Evolutionary conservation across 1,140 invertebrate genomes (phyloP), one percentile per base, ranked within the genome.

Genomic region (Patella vulgata): DNA sequence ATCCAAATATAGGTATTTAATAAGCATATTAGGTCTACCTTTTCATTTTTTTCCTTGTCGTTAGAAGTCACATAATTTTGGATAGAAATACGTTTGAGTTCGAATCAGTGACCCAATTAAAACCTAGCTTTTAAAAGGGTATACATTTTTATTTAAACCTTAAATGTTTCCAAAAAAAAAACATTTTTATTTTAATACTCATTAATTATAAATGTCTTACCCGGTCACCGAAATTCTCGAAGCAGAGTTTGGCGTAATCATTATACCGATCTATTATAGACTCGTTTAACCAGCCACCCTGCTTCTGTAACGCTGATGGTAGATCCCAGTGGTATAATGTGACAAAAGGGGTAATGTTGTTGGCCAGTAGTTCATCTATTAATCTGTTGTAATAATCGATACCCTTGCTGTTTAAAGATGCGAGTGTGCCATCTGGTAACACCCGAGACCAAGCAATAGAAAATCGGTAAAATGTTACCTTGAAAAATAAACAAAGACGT

Each of bases 311-410:
- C 27, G 64, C 59, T 56, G 80, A 75, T 6, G 85, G 81, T 33
- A 84, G 71, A 59, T 87, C 86, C 82, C 84, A 87, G 73, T 87
- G 86, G 67, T 84, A 87, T 27, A 87, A 62, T 8, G 82, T 89
- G 1, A 91, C 88, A 83, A 80, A 73, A 14, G 81, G 81, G 28
- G 64, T 30, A 39, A 83, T 79, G 1, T 63, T 59, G 14, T 48
- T 50, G 11, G 59, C 71, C 12, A 75, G 5, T 27, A 83, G 64
- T 4, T 53, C 73, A 44, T 83, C 59, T 4, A 82, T 81, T 8
- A 83, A 63, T n/a, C 74, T 66, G 47, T 77, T 78, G 61, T 83
- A 83, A 61, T 81, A 83, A 0, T 75, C 60, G 1, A 83, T 59
- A 1, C 82, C 82, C 33, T 46, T 39, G 4, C 57, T 46, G 59